Conservation (phyloP, 2,113 vertebrate genomes). For the Choloepus hoffmanni region DNA sequence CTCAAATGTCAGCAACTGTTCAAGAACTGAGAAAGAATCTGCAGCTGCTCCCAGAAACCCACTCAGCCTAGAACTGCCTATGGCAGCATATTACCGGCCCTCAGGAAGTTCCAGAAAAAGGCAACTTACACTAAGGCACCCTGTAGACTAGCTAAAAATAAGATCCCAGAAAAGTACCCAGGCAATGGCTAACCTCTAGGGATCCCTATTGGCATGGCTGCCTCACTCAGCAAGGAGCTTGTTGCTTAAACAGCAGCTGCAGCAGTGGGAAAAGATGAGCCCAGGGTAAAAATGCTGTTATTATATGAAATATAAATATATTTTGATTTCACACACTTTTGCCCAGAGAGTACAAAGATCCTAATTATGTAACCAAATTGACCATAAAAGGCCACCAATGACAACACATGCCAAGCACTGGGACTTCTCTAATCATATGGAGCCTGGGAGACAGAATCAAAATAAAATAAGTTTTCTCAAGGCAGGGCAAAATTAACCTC, state of each 20-base stretch:
- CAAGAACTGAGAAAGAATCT: conserved; percentile 72
- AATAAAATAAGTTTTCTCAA: conserved; percentile 45
- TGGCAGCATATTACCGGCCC: background rate
- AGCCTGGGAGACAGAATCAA: background rate
- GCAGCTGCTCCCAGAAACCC: conserved; percentile 76
- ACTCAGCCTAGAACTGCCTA: conserved; percentile 55
- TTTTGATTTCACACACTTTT: background rate
- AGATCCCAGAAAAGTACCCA: conserved; percentile 24
- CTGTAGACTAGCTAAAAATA: conserved; percentile 49
- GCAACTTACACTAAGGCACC: background rate
- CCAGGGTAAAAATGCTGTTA: background rate
- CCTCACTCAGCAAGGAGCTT: background rate
- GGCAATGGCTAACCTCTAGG: background rate
- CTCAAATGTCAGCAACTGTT: conserved; percentile 69
- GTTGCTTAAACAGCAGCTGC: background rate
- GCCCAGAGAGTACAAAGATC: conserved; percentile 26
- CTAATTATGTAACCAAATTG: background rate
- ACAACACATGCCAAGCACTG: background rate
- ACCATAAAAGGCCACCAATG: background rate
- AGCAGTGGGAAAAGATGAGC: background rate
- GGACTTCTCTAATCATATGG: background rate
- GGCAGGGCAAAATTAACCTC: background rate
- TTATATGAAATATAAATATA: background rate
- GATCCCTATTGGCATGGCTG: background rate
- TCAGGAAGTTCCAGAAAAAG: conserved; percentile 52